Conservation (phyloP, 2,113 vertebrate genomes). For the Fregetta grallaria region DNA sequence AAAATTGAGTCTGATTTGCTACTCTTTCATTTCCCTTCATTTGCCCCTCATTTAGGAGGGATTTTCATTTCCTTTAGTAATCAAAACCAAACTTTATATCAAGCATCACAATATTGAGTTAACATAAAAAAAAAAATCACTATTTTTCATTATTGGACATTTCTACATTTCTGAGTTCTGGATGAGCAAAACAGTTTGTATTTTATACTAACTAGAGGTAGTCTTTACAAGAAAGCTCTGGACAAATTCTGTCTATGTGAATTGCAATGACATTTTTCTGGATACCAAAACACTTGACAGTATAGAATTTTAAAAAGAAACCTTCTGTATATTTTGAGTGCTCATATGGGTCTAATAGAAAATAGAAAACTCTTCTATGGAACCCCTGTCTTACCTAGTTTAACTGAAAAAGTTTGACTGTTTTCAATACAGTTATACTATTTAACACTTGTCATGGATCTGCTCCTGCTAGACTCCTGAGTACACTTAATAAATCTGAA, state of each 20-base stretch:
- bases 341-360: background rate
- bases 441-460: background rate
- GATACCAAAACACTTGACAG: background rate
- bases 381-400: background rate
- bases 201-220: background rate
- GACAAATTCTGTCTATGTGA: background rate
- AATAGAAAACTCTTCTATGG: background rate
- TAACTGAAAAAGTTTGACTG: background rate
- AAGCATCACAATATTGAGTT: background rate
- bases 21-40: background rate
- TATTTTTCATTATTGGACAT: background rate
- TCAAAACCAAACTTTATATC: background rate
- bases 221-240: background rate
- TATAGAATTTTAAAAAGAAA: background rate
- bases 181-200: background rate
- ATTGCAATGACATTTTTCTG: background rate
- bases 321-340: background rate
- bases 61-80: background rate
- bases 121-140: background rate
- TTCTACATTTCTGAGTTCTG: background rate
- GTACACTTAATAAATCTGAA: background rate
- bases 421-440: background rate
- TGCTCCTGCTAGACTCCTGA: background rate
- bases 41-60: background rate
- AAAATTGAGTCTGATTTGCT: constrained; percentile 16